Base-by-base conservation (phyloP, 1,140 invertebrate species). In the Agraylea sexmaculata region DNA sequence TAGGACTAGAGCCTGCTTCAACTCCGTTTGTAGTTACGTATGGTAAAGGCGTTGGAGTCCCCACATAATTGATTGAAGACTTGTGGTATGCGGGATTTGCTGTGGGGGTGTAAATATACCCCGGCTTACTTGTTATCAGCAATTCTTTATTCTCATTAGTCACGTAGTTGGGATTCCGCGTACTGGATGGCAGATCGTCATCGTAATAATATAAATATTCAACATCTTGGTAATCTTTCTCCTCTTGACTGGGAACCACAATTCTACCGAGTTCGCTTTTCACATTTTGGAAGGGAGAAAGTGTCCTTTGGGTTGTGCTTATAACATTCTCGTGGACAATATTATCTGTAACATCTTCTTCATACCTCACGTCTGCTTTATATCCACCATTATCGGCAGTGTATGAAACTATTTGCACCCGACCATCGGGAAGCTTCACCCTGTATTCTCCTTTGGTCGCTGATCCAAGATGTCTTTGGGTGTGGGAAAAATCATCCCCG, bases 391-490 rank as follows among this genome's bases (percentile, higher is more conserved):
- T 66, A 32, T 73, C 70, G 3, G 70, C 70, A 6, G 66, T 71
- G 49, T 73, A 73, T 1, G 65, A 69, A 0, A 71, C 69, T 8
- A 75, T 70, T 51, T 76, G 74, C n/a, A 73, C 75, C 23, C 83
- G 66, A 11, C 81, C 80, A 53, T 84, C 80, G 0, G 82, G 80
- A 41, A 85, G 64, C 45, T 74, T 70, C 18, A 84, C 80, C 41
- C 75, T 63, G 60, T 86, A 86, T 52, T 82, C 77, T 15, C 82
- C 82, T 37, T 65, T 65, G 3, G 65, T 67, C 0, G 62, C 66
- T 13, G 60, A 58, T 2, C 68, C 66, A 21, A 58, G 61, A 40
- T 68, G 64, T 2, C 63, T 58, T 51, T 73, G 69, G 3, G 60
- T 60, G 42, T 73, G 71, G 0, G 69, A 71, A 53, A 71, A 72